phyloP scores from a whole-genome alignment of 2,888 invertebrate genomes.

The Leptinotarsa haldemani region DNA sequence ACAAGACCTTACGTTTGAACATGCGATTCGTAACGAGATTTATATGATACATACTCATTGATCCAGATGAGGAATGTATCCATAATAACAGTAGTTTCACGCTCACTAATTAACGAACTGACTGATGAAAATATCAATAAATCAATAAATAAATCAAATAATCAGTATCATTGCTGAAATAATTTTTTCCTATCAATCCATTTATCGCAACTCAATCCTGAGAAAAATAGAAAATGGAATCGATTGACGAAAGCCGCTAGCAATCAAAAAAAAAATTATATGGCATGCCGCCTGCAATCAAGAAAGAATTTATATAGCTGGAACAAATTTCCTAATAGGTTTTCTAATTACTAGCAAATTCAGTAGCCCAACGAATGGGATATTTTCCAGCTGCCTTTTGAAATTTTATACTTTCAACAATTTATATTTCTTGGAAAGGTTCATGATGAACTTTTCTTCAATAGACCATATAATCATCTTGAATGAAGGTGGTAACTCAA shows the following conservation, averaged over 20 bases:
- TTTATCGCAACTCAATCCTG: not conserved
- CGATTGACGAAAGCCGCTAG: not conserved
- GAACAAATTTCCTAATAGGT: conserved; percentile 2
- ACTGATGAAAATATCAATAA: no score
- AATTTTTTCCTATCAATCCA: no score
- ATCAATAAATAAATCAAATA: no score
- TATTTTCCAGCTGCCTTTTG: not conserved
- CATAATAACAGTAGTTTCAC: no score
- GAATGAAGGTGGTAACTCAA: not conserved
- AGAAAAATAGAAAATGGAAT: not conserved
- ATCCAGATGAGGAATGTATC: no score
- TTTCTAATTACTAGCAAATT: conserved; percentile 17
- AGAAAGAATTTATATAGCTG: not conserved
- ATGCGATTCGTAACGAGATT: no score
- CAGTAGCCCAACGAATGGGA: not conserved
- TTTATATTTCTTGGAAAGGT: not conserved
- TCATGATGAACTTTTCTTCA: not conserved
- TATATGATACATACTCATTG: no score
- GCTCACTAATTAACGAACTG: no score
- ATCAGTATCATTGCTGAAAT: no score
- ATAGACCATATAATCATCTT: not conserved
- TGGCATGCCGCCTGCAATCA: not conserved
- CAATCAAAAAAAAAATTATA: no score
- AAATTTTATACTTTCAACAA: not conserved
- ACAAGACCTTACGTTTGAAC: no score